phyloP scores from a whole-genome alignment of 1,140 invertebrate genomes.

The Diploscapter pachys region DNA sequence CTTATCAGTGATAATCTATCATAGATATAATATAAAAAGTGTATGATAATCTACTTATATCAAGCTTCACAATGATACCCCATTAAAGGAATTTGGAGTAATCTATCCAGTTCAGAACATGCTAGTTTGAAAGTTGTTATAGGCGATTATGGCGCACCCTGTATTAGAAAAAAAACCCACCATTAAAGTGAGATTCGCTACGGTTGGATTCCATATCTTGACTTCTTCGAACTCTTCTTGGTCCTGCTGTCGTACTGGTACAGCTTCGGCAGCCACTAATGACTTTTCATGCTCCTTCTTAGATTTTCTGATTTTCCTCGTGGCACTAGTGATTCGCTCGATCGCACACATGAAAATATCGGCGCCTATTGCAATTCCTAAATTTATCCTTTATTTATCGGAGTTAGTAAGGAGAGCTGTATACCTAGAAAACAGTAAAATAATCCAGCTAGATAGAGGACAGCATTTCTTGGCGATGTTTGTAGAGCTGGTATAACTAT shows the following conservation, averaged over 20 bases:
- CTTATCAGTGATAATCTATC: no score
- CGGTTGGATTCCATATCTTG: constrained; percentile 65
- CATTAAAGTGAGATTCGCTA: constrained; percentile 65
- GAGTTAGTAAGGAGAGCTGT: no score
- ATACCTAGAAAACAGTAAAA: constrained; percentile 34
- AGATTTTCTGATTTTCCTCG: constrained; percentile 16
- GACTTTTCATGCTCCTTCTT: constrained; percentile 5
- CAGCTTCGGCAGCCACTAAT: not conserved
- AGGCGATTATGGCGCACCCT: not conserved
- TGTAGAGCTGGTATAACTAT: constrained; percentile 26
- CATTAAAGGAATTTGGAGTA: no score
- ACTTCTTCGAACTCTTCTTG: constrained; percentile 33
- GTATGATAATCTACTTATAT: no score
- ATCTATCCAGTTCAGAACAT: not conserved
- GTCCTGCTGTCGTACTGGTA: not conserved
- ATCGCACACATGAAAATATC: constrained; percentile 36
- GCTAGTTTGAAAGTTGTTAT: not conserved
- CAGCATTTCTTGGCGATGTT: constrained; percentile 18
- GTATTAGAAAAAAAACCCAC: constrained; percentile 50
- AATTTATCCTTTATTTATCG: no score
- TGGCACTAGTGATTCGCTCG: constrained; percentile 27
- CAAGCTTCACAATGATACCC: no score
- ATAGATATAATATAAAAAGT: no score
- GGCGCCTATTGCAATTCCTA: constrained; percentile 24
- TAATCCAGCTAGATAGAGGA: constrained; percentile 25